Evolutionary conservation across 2,888 invertebrate genomes (phyloP), one percentile per base, ranked within the genome.

Genomic region (Drosophila maculinotata): DNA sequence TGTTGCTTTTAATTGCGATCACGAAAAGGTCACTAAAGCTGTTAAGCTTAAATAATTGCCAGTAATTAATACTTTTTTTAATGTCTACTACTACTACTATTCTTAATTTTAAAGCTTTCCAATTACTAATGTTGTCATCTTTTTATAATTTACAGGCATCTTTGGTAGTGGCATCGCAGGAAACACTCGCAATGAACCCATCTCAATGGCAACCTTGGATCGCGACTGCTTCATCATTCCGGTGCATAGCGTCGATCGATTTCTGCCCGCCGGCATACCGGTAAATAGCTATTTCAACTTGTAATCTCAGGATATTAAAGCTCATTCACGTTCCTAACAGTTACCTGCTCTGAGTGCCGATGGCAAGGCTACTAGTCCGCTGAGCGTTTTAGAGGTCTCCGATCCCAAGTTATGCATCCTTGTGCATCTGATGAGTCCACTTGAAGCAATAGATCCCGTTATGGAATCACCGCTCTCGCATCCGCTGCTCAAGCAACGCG

Each of bases 211-310:
- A 45, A 96, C 95, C 45, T 93, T 97, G 86, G 96, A 97, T 92
- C 94, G 96, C 87, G 97, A 97, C 93, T 97, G 97, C 92, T 97
- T 97, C 92, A 97, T 97, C 90, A 97, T 97, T 91, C 97, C 97
- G 6, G 95, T 97, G 47, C 96, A 97, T 84, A 96, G 96, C 90
- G 93, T 97, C 83, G 95, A 96, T 90, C 93, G 97, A 81, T 97
- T 97, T 92, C 93, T 97, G 86, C 97, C 97, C 70, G 97, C 96
- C 76, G 97, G 97, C 87, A 96, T 97, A 70, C 96, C 97, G 92
- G 96, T 97, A 79, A 87, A 65, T 62, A 7, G 9, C 7, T n/a
- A 1, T 0, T 1, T 15, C 0, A 2, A 5, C 1, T 1, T 4
- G 3, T 0, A 3, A 5, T 14, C 2, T 8, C 0, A 10, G 15